These are phyloP conservation scores for Drosophila subpulchrella DNA, from an alignment of 1,140 invertebrate species.

Conservation along the genomic window DNA sequence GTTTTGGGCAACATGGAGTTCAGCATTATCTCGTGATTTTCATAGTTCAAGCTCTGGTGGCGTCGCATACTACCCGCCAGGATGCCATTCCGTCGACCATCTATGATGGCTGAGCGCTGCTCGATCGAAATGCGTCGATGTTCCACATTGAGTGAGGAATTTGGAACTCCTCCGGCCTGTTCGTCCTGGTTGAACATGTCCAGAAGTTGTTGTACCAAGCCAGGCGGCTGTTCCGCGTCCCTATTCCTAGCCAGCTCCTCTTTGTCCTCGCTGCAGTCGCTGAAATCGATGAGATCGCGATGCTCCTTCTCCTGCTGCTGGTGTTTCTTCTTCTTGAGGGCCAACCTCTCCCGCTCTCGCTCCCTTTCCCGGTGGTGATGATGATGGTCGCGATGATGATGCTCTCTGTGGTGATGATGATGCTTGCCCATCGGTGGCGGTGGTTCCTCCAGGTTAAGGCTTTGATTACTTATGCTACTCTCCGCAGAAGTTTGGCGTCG, in stretches of 20 bases:
- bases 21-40: conserved; percentile 83
- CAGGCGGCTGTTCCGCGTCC: conserved; percentile 38
- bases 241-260: conserved; percentile 25
- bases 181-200: conserved; percentile 58
- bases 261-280: conserved; percentile 75
- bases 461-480: conserved; percentile 84
- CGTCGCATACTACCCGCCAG: conserved; percentile 65
- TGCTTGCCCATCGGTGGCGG: conserved; percentile 40
- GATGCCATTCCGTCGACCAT: conserved; percentile 80
- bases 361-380: conserved; percentile 57
- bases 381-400: conserved; percentile 56
- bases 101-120: conserved; percentile 70
- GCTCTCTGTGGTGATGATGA: conserved; percentile 49
- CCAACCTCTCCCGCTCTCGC: conserved; percentile 12
- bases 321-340: conserved; percentile 63
- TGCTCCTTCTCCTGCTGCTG: conserved; percentile 26
- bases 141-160: conserved; percentile 50
- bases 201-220: conserved; percentile 56
- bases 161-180: not conserved
- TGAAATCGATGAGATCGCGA: conserved; percentile 78
- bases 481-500: conserved; percentile 81
- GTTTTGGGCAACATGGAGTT: conserved; percentile 58
- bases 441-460: conserved; percentile 73
- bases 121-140: conserved; percentile 75
- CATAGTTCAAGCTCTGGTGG: conserved; percentile 82